Base-by-base conservation (phyloP, 2,888 invertebrate species). In the Zootermopsis nevadensis region DNA sequence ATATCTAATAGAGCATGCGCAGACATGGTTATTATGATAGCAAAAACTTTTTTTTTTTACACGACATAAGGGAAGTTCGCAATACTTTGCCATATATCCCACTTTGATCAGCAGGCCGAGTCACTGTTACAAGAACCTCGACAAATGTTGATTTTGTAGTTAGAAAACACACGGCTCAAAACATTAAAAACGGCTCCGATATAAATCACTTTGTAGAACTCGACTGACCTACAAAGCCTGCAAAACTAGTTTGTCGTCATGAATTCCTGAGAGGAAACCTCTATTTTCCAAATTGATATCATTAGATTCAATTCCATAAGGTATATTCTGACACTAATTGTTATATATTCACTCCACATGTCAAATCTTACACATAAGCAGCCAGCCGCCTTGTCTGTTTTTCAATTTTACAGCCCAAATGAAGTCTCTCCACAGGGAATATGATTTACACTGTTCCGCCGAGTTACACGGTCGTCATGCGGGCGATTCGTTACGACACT, bases 391-490 rank as follows among this genome's bases (percentile, higher is more conserved):
- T 48, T 48, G 48, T 19, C 48, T 48, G 19, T 60, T 60, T 60
- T 60, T 60, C 60, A 60, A 60, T 60, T 60, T 60, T 60, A 60
- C 27, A n/a, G 60, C n/a, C 60, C n/a, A n/a, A 27, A 60, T 60
- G 60, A n/a, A 60, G 60, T 60, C 60, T 60, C 60, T n/a, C 60
- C 60, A 60, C 60, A 31, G 69, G 69, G 69, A 10, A 33, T 30
- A 22, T 69, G 30, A 69, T 69, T 69, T 33, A 69, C 60, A 69
- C 15, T 69, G 69, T 69, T 69, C 30, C 33, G 69, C 69, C 69
- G 22, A 31, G 33, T 69, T 69, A 69, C 69, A 69, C 69, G 69
- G 31, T 22, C 19, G 69, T 69, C 69, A 7, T 4, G 10, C 12
- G 33, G 15, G 7, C n/a, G 22, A 60, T 60, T 27, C 60, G 27